A percentile compares a stretch with the other conserved stretches of the same genome.
Evolutionary conservation across 2,797 vertebrate species (phyloP).

Genomic region (Melanotaenia nigrans): DNA sequence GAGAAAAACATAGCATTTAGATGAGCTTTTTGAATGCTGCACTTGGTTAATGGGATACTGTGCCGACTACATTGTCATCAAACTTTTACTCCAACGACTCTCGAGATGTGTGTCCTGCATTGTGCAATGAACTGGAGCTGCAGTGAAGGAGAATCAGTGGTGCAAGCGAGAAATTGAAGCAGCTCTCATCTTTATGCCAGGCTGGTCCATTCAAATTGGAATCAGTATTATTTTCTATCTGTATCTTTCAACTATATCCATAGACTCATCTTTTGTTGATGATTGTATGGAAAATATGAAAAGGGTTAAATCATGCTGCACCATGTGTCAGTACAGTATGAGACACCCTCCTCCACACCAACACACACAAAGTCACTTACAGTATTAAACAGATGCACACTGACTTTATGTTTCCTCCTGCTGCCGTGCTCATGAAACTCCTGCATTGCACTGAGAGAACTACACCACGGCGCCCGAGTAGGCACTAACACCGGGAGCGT

Average conservation of each 20-base stretch:
- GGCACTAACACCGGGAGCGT: conserved; percentile 45
- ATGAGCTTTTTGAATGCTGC: conserved; percentile 13
- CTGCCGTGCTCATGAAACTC: conserved; percentile 71
- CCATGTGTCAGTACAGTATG: conserved; percentile 6
- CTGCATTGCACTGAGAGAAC: conserved; percentile 74
- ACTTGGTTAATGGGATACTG: conserved; percentile 15
- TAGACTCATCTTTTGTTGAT: conserved; percentile 14
- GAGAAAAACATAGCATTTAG: conserved; percentile 14
- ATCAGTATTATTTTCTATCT: conserved; percentile 60
- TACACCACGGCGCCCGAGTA: conserved; percentile 36
- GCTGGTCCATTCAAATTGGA: conserved; percentile 1
- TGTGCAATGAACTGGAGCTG: conserved; percentile 24
- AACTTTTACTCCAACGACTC: conserved; percentile 70
- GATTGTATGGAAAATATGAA: background rate
- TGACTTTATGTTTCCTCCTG: conserved; percentile 28
- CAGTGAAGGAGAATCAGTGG: conserved; percentile 6
- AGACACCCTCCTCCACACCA: conserved; percentile 17
- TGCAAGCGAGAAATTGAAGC: conserved; percentile 41
- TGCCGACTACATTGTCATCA: conserved; percentile 64
- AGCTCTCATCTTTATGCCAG: background rate
- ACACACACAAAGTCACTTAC: conserved; percentile 8
- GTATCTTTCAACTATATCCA: conserved; percentile 8
- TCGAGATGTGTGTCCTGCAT: conserved; percentile 36
- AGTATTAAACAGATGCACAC: conserved; percentile 32
- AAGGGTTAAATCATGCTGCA: conserved; percentile 22